Evolutionary conservation across 2,113 vertebrate species (phyloP).

Genomic region (Pituophis catenifer): DNA sequence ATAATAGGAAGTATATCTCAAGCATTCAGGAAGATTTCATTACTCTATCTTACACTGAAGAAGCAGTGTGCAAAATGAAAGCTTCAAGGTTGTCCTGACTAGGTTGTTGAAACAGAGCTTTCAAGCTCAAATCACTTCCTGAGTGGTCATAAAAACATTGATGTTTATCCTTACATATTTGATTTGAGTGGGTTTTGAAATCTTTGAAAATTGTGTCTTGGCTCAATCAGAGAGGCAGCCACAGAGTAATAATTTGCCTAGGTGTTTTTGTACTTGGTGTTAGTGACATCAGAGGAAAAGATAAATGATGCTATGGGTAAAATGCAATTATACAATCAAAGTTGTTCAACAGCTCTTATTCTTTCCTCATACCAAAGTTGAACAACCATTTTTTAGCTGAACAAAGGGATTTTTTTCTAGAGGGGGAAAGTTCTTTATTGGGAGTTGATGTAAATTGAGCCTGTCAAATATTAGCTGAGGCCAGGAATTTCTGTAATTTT

Average conservation of each 20-base stretch:
- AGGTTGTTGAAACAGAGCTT: neutral
- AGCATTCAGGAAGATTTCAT: neutral
- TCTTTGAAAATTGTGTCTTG: neutral
- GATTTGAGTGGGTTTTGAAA: neutral
- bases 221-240: neutral
- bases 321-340: neutral
- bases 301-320: neutral
- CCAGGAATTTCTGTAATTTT: neutral
- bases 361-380: neutral
- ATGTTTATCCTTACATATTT: neutral
- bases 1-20: neutral
- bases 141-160: neutral
- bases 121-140: neutral
- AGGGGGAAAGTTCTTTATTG: neutral
- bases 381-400: neutral
- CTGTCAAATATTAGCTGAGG: neutral
- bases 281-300: neutral
- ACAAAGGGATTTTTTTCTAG: neutral
- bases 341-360: neutral
- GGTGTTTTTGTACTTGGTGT: neutral
- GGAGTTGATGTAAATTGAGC: neutral
- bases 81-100: neutral
- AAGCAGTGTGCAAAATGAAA: neutral
- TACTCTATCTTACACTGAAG: neutral
- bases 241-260: neutral